These are phyloP conservation scores for Tillus elongatus DNA, from an alignment of 2,888 invertebrate species.

Conservation along the genomic window DNA sequence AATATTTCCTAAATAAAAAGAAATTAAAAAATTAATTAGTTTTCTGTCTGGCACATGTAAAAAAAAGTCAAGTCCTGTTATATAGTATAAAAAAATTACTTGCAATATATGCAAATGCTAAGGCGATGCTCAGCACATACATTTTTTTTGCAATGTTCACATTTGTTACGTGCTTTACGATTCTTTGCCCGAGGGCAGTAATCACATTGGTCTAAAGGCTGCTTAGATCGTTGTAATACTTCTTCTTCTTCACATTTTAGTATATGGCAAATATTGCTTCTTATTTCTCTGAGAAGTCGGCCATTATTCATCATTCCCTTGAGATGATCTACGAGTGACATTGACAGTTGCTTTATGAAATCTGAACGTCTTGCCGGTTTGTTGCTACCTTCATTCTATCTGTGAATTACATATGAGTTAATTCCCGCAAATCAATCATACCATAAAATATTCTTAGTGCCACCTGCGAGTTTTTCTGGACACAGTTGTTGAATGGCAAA, in stretches of 20 bases:
- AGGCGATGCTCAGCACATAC: too few species aligned
- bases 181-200: too few species aligned
- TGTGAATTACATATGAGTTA: conserved; percentile 10
- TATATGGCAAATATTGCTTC: conserved; percentile 6
- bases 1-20: too few species aligned
- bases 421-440: too few species aligned
- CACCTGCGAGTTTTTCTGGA: conserved; percentile 11
- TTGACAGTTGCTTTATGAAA: conserved; percentile 7
- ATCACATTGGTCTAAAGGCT: conserved; percentile 3
- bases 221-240: conserved; percentile 3
- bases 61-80: too few species aligned
- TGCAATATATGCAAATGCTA: conserved; percentile 9
- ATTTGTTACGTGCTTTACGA: conserved; percentile 9
- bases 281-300: conserved; percentile 9
- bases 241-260: too few species aligned
- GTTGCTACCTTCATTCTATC: conserved; percentile 4
- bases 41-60: too few species aligned
- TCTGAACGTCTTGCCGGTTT: conserved; percentile 5
- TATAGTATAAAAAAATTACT: conserved; percentile 3
- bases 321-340: conserved; percentile 7
- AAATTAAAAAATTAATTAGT: too few species aligned
- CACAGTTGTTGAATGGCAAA: conserved; percentile 7
- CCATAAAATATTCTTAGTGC: conserved; percentile 11
- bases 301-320: conserved; percentile 9
- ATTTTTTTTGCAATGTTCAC: conserved; percentile 8